Base-by-base conservation (phyloP, 2,113 vertebrate genomes). In the Corythaeola cristata region DNA sequence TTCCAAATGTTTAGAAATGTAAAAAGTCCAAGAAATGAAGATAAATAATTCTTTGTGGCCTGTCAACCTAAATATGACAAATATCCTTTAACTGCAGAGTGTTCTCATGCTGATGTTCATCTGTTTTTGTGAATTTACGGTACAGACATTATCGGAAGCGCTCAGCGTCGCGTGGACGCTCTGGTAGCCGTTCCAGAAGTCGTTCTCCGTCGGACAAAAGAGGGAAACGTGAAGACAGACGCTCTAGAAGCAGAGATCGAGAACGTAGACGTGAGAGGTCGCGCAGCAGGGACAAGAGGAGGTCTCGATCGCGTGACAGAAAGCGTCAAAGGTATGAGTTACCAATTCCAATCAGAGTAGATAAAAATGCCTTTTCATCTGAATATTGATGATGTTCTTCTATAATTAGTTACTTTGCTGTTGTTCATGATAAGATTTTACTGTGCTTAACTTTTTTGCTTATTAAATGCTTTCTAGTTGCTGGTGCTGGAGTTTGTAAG, bases 81-180 rank as follows among this genome's bases (percentile, higher is more conserved):
- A 8, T 27, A 4, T 4, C 17, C 8, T 81, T 47, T 17, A 10
- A 7, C 3, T 71, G 16, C 21, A 1, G 7, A 0, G 8, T 67
- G 22, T 30, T 32, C 1, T 50, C 5, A 3, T 1, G 4, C 35
- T 76, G 2, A 18, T 1, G 0, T 77, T 81, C 15, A 44, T 23
- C 39, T 23, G 16, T 20, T 11, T 21, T 9, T 71, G n/a, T 88
- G 50, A 1, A 9, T 37, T 80, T 53, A 8, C 5, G 2, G 6
- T 17, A 1, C 95, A 99, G 99, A 93, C 99, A 99, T 86, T 99
- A 99, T 41, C 98, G 99, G 84, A 99, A 99, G 82, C 99, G 99
- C 13, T 99, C 99, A 0, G 96, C 99, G 0, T 99, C 99, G 1
- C 98, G 99, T 13, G 99, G 99, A 0, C 98, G 99, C 24, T 99